These are phyloP conservation scores for Fabriciana adippe DNA, from an alignment of 2,888 invertebrate genomes.

Conservation along the genomic window DNA sequence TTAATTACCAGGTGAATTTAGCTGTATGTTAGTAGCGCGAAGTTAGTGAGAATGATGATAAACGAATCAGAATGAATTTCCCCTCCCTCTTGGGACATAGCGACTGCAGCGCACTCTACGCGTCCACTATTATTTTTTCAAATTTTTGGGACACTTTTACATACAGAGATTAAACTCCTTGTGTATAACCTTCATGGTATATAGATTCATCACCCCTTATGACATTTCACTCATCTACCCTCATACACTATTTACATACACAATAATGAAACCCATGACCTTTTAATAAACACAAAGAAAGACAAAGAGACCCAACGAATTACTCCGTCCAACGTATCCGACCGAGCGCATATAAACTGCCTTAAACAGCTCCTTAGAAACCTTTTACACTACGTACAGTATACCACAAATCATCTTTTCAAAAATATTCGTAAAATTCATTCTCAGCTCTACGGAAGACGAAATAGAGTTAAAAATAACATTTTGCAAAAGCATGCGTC, in stretches of 20 bases:
- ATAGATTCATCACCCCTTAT: not conserved
- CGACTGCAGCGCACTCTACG: no score
- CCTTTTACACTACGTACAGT: constrained; percentile 50
- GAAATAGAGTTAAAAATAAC: not conserved
- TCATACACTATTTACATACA: constrained; percentile 17
- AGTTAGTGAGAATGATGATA: no score
- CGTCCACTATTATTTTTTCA: no score
- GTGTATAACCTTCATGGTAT: no score
- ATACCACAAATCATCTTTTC: not conserved
- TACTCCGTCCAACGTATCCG: constrained; percentile 41
- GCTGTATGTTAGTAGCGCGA: no score
- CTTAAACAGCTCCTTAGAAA: constrained; percentile 56
- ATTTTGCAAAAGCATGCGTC: constrained; percentile 42
- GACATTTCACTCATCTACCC: constrained; percentile 5
- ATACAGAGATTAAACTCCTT: no score
- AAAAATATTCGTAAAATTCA: not conserved
- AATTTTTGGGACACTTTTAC: no score
- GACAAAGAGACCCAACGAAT: constrained; percentile 48
- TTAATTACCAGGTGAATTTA: no score
- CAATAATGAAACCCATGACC: constrained; percentile 22
- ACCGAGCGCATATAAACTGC: constrained; percentile 61
- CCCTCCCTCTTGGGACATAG: no score
- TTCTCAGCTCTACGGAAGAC: constrained; percentile 41
- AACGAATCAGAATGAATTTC: no score
- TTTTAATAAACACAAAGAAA: constrained; percentile 33